Evolutionary conservation across 1,140 invertebrate species (phyloP), one percentile per base, ranked within the genome.

Genomic region (Microvelia longipes): DNA sequence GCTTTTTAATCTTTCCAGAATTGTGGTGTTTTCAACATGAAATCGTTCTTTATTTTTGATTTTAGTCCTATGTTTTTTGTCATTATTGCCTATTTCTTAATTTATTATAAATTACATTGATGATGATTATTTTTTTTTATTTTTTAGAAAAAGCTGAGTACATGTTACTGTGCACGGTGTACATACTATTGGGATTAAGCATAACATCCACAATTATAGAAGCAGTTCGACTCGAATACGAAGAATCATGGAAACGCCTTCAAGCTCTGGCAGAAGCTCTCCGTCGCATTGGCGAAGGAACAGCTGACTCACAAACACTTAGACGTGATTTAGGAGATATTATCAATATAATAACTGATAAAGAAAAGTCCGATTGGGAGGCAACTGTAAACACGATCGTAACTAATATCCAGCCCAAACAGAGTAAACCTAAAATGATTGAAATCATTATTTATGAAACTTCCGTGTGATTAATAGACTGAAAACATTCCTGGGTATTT

Each of bases 201-300:
- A 78, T 98, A 63, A 95, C 95, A 1, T 93, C 93, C 1, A 98
- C 95, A 72, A 95, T 96, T 73, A 96, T 96, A 74, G 94, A 96
- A 79, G 80, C 93, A 71, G 90, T 93, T 35, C 80, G 91, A 67
- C 81, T 88, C 68, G 91, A 93, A 77, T 94, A 94, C 78, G 89
- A 90, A 11, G 86, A 90, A 73, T 91, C 89, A 69, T 94, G 91
- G 91, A 84, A 86, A 75, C 86, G 88, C 75, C 78, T 93, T 28
- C 86, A 91, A 78, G 90, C 90, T 5, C 79, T 93, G 73, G 88
- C 90, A 1, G 90, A 93, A 74, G 86, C 89, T 64, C 79, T 93
- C 30, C 80, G 86, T 35, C 85, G 86, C 77, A 80, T 92, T 13
- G 89, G 88, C 25, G 88, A 91, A 1, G 87, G 87, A 62, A 78